A percentile compares a stretch with the other conserved stretches of the same genome.
Conservation (phyloP, 1,140 invertebrate genomes). For the Samia ricini region DNA sequence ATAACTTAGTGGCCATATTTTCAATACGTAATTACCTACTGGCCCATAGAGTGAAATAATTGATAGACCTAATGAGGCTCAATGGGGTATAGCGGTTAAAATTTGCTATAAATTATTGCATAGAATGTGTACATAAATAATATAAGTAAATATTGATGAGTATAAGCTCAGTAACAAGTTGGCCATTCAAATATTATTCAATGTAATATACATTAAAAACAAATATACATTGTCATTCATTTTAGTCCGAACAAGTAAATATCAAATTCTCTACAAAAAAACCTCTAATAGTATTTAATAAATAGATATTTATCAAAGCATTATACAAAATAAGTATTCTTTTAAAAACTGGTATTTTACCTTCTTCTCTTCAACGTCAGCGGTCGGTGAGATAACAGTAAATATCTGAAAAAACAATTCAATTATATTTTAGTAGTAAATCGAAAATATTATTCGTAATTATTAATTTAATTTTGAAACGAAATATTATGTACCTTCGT, state of each 20-base stretch:
- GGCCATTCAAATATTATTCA: background rate
- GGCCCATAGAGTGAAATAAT: too few relatives aligned
- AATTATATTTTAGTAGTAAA: slow-evolving; percentile 5
- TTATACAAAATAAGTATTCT: background rate
- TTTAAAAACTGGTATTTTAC: slow-evolving; percentile 25
- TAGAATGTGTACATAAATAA: too few relatives aligned
- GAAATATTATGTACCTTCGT: slow-evolving; percentile 41
- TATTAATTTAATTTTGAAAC: background rate
- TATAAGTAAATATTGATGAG: too few relatives aligned
- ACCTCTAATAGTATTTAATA: too few relatives aligned
- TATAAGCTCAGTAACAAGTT: background rate
- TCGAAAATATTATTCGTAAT: slow-evolving; percentile 3
- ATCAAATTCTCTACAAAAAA: too few relatives aligned
- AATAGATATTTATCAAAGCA: background rate
- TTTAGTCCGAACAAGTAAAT: too few relatives aligned
- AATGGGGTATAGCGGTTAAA: too few relatives aligned
- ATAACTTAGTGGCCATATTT: too few relatives aligned
- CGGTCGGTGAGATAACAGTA: slow-evolving; percentile 43
- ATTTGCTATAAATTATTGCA: too few relatives aligned
- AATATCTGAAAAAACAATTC: slow-evolving; percentile 28
- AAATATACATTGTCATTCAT: background rate
- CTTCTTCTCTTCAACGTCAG: slow-evolving; percentile 55
- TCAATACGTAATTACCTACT: too few relatives aligned
- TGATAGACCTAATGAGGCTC: too few relatives aligned
- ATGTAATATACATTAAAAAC: too few relatives aligned